Evolutionary conservation across 1,140 invertebrate species (phyloP), one percentile per base, ranked within the genome.

Genomic region (Trichomalopsis sarcophagae): DNA sequence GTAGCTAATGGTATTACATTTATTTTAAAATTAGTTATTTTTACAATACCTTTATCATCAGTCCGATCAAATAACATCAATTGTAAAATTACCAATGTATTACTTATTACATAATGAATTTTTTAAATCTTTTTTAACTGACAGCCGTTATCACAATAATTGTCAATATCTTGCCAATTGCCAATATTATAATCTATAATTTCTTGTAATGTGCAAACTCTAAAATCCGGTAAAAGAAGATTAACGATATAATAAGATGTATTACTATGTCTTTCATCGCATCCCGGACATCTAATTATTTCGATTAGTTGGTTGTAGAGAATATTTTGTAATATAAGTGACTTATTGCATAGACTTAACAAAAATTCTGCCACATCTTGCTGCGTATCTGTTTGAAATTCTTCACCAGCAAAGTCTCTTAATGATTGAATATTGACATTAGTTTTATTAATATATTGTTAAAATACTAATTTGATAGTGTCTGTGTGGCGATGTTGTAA

Each of bases 121-220:
- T 30, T 30, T 62, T 78, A 13, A 55, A 78, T 7, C 14, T 13
- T 55, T 78, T 78, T 78, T 14, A 17, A 30, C 33, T 62, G 23
- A 21, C 50, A 78, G 3, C 27, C 27, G 27, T 62, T 55, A n/a
- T 13, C 30, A 62, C 76, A 78, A 33, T 30, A 14, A 17, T 33
- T 50, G 23, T 78, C 76, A 33, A 21, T 78, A 62, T 78, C 76
- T n/a, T 78, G 27, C 76, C 50, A 78, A 62, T 78, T 55, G 1
- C 14, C 76, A 14, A 78, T 30, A 30, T 62, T 55, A 78, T 78
- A 62, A 62, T 78, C 76, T 30, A 62, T 66, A 9, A 78, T 55
- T 30, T 30, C 0, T 30, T 78, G 27, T 36, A 78, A 62, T 13
- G n/a, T 77, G 55, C 23, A 50, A 23, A 17, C 13, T 55, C 17